Base-by-base conservation (phyloP, 2,797 vertebrate species). In the Heterohyrax brucei region DNA sequence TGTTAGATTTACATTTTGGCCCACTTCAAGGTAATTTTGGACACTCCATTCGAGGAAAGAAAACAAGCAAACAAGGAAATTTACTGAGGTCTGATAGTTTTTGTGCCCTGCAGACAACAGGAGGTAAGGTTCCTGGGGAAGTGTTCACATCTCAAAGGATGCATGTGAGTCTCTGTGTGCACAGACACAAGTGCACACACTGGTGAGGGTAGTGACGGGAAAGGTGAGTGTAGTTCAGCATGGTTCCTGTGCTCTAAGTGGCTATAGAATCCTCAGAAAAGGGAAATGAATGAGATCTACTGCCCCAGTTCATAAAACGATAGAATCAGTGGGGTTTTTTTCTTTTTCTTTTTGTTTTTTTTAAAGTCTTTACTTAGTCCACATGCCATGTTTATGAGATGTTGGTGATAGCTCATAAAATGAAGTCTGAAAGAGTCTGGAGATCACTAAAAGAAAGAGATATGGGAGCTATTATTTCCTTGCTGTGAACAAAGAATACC, bases 361-460 rank as follows among this genome's bases (percentile, higher is more conserved):
- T 30, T 5, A 33, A 18, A 24, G 33, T 50, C 24, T 62, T 64
- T 62, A 79, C 81, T 96, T 88, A 91, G 56, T 44, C 14, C 81
- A 89, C 0, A 1, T 73, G 46, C 82, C 64, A 19, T 3, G 8
- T 83, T 78, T 76, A 73, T 30, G 91, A 87, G 39, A 61, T 48
- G 50, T 13, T 66, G 26, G 44, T 73, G 53, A 89, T 56, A 83
- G 56, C 66, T 95, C 83, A 13, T 56, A 92, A 94, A 80, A 14
- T 76, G 28, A 93, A 85, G 53, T 95, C 72, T 72, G 68, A 95
- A 88, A 83, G 78, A 72, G 24, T 94, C 80, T 97, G 46, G 73
- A 96, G 87, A 94, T 94, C 72, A 53, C 50, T 96, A 88, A 82
- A 93, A 92, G 91, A 62, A 62, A 79, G 70, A 92, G 33, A 91